These are phyloP conservation scores for Operophtera brumata DNA, from an alignment of 2,888 invertebrate genomes.

Conservation along the genomic window DNA sequence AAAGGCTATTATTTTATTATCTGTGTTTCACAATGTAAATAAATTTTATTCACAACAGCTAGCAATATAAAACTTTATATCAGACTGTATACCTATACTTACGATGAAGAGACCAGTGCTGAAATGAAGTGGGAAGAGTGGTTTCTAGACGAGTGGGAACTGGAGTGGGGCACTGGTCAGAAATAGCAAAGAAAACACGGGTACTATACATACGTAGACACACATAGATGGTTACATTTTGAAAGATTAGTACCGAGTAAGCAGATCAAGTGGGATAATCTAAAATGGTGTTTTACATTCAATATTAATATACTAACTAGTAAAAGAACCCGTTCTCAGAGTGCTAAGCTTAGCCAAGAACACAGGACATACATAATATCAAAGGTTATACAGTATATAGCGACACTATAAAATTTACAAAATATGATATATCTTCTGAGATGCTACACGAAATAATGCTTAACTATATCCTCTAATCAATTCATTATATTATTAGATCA, in stretches of 20 bases:
- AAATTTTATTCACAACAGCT: conserved; percentile 80
- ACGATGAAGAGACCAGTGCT: conserved; percentile 40
- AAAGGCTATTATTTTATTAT: conserved; percentile 73
- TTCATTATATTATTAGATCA: conserved; percentile 68
- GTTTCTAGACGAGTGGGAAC: conserved; percentile 10
- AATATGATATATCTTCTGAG: conserved; percentile 80
- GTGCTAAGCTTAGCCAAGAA: conserved; percentile 77
- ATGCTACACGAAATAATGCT: conserved; percentile 77
- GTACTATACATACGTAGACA: conserved; percentile 10
- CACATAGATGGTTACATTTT: conserved; percentile 4
- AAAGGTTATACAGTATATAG: conserved; percentile 70
- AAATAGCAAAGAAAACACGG: conserved; percentile 31
- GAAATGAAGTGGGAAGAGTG: conserved; percentile 15
- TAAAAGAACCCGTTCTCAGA: conserved; percentile 70
- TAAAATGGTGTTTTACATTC: conserved; percentile 43
- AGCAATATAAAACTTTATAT: conserved; percentile 77
- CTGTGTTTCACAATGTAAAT: conserved; percentile 76
- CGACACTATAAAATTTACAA: conserved; percentile 81
- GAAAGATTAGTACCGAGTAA: conserved; percentile 35
- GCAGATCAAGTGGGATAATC: conserved; percentile 38
- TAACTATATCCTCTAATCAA: conserved; percentile 73
- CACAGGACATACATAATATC: conserved; percentile 66
- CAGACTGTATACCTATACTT: conserved; percentile 57
- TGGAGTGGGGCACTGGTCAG: conserved; percentile 35
- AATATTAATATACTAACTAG: conserved; percentile 44